Base-by-base conservation (phyloP, 2,113 vertebrate species). In the Podarcis cretensis region DNA sequence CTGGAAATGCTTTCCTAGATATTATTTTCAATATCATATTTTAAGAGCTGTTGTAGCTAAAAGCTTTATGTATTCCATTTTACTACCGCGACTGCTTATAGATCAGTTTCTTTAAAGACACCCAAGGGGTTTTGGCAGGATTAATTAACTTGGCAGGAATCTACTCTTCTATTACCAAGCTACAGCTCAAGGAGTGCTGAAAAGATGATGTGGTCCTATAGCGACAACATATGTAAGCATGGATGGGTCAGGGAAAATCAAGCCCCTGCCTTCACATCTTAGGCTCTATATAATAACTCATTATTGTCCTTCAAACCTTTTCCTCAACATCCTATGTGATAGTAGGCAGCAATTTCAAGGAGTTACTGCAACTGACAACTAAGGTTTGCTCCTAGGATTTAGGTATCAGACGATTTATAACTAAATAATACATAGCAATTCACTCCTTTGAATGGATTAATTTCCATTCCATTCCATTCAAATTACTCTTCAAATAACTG, bases 71-170 rank as follows among this genome's bases (percentile, higher is more conserved):
- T 84, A 92, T 89, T 89, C 20, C 16, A 14, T 48, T 1, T 95
- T 85, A 93, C 85, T 78, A 89, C 5, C 23, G 9, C 20, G 27
- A 40, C 12, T 71, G 4, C 10, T 20, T 25, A 66, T 37, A 90
- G 91, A 93, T 80, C 0, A 0, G 84, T 89, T 89, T 85, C 90
- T 84, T 40, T 69, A 80, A 68, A 68, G 79, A 90, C 43, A 65
- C 75, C 75, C n/a, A 84, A 76, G 27, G 0, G 63, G 1, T 37
- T 89, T 59, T 69, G 57, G 65, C 1, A 90, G 73, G 80, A 78
- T 84, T 59, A 12, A 88, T 89, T 3, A 3, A 32, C 85, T 88
- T 90, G 87, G 87, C 66, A 91, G 63, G 80, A 92, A 93, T 83
- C 84, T 0, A 0, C 59, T 87, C 63, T 86, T 81, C 59, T 4